Conservation (phyloP, 1,140 invertebrate species). For the Lanistes nyassanus region DNA sequence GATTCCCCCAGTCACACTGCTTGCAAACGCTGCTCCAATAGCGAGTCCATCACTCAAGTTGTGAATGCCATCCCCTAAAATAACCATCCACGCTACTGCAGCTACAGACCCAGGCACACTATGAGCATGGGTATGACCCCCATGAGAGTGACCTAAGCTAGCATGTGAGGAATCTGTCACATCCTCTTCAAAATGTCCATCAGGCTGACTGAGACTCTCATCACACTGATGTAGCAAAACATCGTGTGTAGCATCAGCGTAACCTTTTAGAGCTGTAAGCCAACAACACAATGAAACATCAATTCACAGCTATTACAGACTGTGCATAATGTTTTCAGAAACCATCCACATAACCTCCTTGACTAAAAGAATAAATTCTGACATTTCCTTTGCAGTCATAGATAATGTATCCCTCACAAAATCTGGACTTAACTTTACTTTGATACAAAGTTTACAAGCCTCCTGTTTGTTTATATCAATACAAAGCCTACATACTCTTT, state of each 20-base stretch:
- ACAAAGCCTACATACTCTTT: too few relatives aligned
- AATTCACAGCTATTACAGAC: too few relatives aligned
- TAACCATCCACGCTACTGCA: constrained; percentile 58
- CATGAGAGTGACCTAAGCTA: constrained; percentile 22
- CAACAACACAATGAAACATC: not conserved
- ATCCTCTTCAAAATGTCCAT: constrained; percentile 21
- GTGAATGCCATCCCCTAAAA: constrained; percentile 66
- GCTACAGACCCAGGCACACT: constrained; percentile 46
- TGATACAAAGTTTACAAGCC: too few relatives aligned
- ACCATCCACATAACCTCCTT: too few relatives aligned
- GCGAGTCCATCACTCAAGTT: constrained; percentile 70
- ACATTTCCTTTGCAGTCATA: too few relatives aligned
- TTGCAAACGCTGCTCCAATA: constrained; percentile 84
- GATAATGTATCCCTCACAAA: too few relatives aligned
- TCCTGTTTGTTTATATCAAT: too few relatives aligned
- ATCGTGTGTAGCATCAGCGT: constrained; percentile 51
- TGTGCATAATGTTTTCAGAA: not conserved
- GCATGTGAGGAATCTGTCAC: constrained; percentile 39
- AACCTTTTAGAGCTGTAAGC: constrained; percentile 46
- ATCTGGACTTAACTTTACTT: too few relatives aligned
- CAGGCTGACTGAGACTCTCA: constrained; percentile 8
- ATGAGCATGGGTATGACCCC: constrained; percentile 44
- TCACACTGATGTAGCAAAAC: constrained; percentile 37
- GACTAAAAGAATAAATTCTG: too few relatives aligned
- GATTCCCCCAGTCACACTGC: constrained; percentile 86